A percentile compares a stretch with the other conserved stretches of the same genome.
Evolutionary conservation across 2,888 invertebrate species (phyloP).

Genomic region (Dicyrtomina minuta): DNA sequence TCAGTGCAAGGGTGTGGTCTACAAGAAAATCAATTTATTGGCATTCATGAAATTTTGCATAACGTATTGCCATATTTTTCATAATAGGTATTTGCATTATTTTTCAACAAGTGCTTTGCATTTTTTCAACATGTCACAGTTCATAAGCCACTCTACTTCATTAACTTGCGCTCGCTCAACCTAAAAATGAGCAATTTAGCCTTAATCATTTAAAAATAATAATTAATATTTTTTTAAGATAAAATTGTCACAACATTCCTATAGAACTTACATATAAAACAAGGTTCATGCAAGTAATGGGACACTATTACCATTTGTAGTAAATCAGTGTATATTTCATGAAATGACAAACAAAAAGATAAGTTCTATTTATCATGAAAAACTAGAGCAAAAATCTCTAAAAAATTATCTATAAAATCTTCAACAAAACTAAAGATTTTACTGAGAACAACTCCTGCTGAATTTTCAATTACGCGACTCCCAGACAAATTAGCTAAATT

Average conservation of each 20-base stretch:
- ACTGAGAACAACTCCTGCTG: not conserved
- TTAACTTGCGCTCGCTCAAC: too few relatives aligned
- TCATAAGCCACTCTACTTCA: too few relatives aligned
- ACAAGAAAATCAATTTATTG: conserved; percentile 18
- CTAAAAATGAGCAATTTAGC: not conserved
- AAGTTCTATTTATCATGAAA: conserved; percentile 45
- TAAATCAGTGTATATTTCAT: conserved; percentile 51
- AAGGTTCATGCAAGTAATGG: conserved; percentile 43
- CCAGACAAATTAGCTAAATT: too few relatives aligned
- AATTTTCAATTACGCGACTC: too few relatives aligned
- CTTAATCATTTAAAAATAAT: not conserved
- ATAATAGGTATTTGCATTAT: too few relatives aligned
- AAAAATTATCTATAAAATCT: conserved; percentile 22
- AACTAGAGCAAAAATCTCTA: not conserved
- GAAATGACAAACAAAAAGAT: conserved; percentile 42
- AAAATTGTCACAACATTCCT: too few relatives aligned
- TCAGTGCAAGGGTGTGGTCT: conserved; percentile 64
- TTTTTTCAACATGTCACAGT: too few relatives aligned
- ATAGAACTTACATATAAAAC: conserved; percentile 45
- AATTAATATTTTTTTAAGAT: conserved; percentile 3
- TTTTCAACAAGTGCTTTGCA: too few relatives aligned
- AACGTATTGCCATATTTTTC: too few relatives aligned
- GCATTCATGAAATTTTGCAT: not conserved
- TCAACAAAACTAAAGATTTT: conserved; percentile 21
- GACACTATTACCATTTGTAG: conserved; percentile 51